These are phyloP conservation scores for Drosophila nannoptera DNA, from an alignment of 1,140 invertebrate genomes.

Conservation along the genomic window DNA sequence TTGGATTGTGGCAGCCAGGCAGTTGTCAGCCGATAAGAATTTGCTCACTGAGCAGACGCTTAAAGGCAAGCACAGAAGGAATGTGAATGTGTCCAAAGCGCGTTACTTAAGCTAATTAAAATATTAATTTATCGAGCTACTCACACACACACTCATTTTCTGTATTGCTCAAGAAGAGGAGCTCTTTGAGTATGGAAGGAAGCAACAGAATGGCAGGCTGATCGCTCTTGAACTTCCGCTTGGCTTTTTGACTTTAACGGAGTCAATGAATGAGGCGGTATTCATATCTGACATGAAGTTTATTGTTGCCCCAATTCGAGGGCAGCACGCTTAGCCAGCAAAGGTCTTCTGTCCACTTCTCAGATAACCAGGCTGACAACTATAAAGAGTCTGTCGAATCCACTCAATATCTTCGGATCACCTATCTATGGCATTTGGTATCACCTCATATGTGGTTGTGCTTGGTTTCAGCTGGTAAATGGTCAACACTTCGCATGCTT, in stretches of 20 bases:
- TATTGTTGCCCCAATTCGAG: neutral
- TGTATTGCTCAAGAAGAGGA: too few relatives aligned
- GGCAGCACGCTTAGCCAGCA: too few relatives aligned
- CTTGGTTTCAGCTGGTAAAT: neutral
- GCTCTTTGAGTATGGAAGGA: neutral
- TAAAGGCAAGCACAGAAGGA: slow-evolving; percentile 12
- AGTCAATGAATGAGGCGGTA: too few relatives aligned
- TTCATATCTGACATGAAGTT: neutral
- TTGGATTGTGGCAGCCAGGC: slow-evolving; percentile 42
- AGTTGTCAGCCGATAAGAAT: slow-evolving; percentile 17
- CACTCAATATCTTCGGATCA: too few relatives aligned
- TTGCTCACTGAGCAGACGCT: slow-evolving; percentile 5
- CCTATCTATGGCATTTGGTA: too few relatives aligned
- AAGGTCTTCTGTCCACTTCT: too few relatives aligned
- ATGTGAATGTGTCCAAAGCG: slow-evolving; percentile 31
- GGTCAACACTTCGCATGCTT: neutral
- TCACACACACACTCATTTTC: too few relatives aligned
- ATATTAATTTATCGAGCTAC: neutral
- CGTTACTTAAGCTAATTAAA: slow-evolving; percentile 6
- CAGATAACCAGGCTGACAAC: too few relatives aligned
- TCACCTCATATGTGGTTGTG: neutral
- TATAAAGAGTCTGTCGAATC: too few relatives aligned
- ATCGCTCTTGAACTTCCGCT: too few relatives aligned
- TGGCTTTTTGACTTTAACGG: too few relatives aligned
- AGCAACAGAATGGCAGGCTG: neutral